Conservation (phyloP, 2,797 vertebrate genomes). For the Schizopygopsis malacanthus region DNA sequence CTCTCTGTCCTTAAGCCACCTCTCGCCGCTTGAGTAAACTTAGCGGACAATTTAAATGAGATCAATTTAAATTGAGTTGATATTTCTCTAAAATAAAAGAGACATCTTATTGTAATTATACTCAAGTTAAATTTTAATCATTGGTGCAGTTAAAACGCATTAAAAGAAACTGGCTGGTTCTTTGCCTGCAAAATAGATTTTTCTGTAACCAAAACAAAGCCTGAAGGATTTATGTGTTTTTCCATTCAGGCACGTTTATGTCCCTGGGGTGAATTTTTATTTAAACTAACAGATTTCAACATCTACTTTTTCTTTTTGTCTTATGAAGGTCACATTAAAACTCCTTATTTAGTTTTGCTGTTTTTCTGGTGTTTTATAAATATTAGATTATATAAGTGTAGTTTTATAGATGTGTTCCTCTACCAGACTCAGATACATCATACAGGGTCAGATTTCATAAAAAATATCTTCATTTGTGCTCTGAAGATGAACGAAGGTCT, state of each 20-base stretch:
- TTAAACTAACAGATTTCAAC: not conserved
- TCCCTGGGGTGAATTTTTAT: not conserved
- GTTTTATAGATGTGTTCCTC: not conserved
- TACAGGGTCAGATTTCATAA: not conserved
- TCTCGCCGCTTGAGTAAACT: constrained; percentile 9
- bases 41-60: not conserved
- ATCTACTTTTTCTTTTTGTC: not conserved
- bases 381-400: not conserved
- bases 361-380: not conserved
- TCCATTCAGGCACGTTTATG: not conserved
- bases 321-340: not conserved
- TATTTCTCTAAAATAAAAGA: constrained; percentile 4
- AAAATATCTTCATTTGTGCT: not conserved
- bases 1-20: constrained; percentile 17
- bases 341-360: not conserved
- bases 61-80: constrained; percentile 27
- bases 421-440: not conserved
- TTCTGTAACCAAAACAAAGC: not conserved
- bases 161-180: not conserved
- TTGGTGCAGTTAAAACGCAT: constrained; percentile 7
- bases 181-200: constrained; percentile 8
- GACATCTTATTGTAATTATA: constrained; percentile 6
- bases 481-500: not conserved
- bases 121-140: constrained; percentile 17
- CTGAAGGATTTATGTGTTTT: not conserved